Evolutionary conservation across 2,888 invertebrate genomes (phyloP), one percentile per base, ranked within the genome.

Genomic region (Alitta virens): DNA sequence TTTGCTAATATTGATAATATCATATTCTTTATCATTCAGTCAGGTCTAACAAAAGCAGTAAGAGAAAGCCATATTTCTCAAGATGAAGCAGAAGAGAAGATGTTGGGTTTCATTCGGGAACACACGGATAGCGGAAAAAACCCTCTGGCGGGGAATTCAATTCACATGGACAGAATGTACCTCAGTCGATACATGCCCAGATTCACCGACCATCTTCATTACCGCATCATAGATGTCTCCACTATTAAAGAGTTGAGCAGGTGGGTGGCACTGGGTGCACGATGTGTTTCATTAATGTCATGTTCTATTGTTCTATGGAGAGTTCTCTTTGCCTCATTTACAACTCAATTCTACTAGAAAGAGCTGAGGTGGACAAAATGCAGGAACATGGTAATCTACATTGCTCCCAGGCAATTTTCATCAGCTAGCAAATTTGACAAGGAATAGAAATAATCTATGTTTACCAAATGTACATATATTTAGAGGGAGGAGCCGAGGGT

Each of bases 181-280:
- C 77, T 98, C 25, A 77, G 81, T 14, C 90, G 90, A 82, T 88
- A 90, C 76, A 92, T 96, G 91, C 94, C 94, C 0, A 84, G 71
- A 50, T 82, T 97, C 5, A 79, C 90, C 75, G 78, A 86, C 0
- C 91, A 93, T 78, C 83, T 97, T 68, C 94, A 97, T 79, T 95
- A 97, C 81, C 87, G 97, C 72, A 89, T 93, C 51, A 88, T 99
- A 67, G 98, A 98, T 85, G 94, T 96, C 1, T 92, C 91, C 40
- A 87, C 91, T 0, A 83, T 98, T 21, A 96, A 95, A 79, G 95
- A 96, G 82, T 79, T 97, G 25, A 79, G 83, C 70, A 83, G 69
- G 70, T 69, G 62, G 21, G 60, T 56, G 9, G n/a, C n/a, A n/a
- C n/a, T n/a, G n/a, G n/a, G n/a, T n/a, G n/a, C n/a, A n/a, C n/a